Base-by-base conservation (phyloP, 2,888 invertebrate species). In the Teleiodes luculella region DNA sequence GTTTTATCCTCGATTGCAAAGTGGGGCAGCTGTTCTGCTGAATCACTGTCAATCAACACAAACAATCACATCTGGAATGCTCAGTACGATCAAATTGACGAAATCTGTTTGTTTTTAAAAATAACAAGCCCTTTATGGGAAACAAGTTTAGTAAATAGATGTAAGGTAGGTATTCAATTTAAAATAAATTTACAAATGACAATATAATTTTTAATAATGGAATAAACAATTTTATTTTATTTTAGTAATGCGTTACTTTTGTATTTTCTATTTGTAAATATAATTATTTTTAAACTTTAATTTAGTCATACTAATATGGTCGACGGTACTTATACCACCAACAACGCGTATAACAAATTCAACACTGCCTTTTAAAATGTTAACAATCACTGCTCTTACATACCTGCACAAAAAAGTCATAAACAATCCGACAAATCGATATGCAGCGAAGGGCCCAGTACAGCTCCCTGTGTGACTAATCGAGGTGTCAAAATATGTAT, bases 401-500 rank as follows among this genome's bases (percentile, higher is more conserved):
- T 49, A 37, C 35, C 35, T 36, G 7, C 36, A 37, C 49, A 49
- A 43, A 43, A 41, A 43, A 43, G 28, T 43, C n/a, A 49, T 49
- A 53, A 53, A 53, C 46, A 53, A 11, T 3, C 36, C 41, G 35
- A 46, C 46, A 18, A 13, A 48, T 47, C 41, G 41, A 51, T 51
- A 41, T 51, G 41, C 39, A 69, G 71, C 75, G 74, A 75, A 73
- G 73, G 72, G 69, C 68, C 66, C 3, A 28, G 43, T 43, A n/a
- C 6, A 13, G 39, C n/a, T 63, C 67, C 66, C 71, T 75, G 13
- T 31, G 69, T 74, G 77, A 72, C 68, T 73, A 64, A 72, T 68
- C 66, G 65, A 64, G 70, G 80, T 80, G 77, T 80, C 78, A 78
- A 73, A n/a, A 74, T 72, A 64, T 60, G 52, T 54, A 46, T 14